Evolutionary conservation across 2,888 invertebrate species (phyloP).

Genomic region (Gandaritis pyraliata): DNA sequence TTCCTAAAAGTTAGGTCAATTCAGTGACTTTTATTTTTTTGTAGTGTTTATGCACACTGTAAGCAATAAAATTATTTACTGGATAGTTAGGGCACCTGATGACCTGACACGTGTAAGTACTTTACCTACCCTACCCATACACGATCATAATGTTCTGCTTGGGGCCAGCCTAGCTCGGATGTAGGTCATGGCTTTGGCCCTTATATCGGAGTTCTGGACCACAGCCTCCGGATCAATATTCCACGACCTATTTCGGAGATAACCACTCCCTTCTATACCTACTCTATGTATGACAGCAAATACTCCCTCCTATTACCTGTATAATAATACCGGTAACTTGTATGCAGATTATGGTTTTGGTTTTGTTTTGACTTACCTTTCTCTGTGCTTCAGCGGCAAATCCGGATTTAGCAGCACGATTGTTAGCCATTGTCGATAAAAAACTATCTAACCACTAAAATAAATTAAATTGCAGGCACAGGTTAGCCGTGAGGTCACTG

Average conservation of each 20-base stretch:
- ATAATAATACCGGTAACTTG: constrained; percentile 23
- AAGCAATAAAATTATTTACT: too few species aligned
- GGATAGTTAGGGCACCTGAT: too few species aligned
- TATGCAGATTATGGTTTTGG: constrained; percentile 37
- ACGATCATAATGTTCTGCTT: constrained; percentile 4
- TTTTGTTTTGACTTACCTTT: constrained; percentile 89
- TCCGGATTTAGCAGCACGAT: constrained; percentile 95
- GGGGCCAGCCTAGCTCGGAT: constrained; percentile 47
- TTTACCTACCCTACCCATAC: constrained; percentile 21
- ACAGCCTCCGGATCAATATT: constrained; percentile 78
- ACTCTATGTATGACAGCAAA: constrained; percentile 23
- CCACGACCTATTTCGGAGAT: constrained; percentile 52
- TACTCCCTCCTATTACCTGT: not conserved
- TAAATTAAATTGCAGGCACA: constrained; percentile 78
- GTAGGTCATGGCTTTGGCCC: constrained; percentile 76
- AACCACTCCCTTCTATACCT: constrained; percentile 44
- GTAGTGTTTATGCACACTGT: too few species aligned
- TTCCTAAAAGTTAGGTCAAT: too few species aligned
- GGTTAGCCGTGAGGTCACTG: constrained; percentile 72
- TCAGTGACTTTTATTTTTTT: too few species aligned
- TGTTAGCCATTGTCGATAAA: constrained; percentile 88
- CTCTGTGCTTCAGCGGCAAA: constrained; percentile 98
- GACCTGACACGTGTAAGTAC: not conserved
- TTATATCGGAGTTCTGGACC: constrained; percentile 72
- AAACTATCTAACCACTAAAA: constrained; percentile 59